Evolutionary conservation across 2,888 invertebrate species (phyloP).

Genomic region (Ariolimax columbianus): DNA sequence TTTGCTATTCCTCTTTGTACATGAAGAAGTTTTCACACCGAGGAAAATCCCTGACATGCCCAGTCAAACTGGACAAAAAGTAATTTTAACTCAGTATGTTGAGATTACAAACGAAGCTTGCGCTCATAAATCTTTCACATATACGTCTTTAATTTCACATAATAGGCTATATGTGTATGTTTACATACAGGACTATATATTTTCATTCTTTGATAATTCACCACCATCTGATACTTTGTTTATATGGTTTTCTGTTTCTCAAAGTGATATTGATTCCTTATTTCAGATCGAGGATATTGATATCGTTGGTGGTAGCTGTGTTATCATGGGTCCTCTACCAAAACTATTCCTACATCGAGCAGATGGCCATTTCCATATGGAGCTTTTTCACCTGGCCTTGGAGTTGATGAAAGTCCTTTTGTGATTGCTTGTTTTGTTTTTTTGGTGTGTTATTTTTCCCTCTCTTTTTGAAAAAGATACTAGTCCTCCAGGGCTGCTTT

Average conservation of each 20-base stretch:
- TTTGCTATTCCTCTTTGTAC: no score
- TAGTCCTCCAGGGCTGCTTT: neutral
- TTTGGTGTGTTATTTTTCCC: neutral
- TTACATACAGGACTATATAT: no score
- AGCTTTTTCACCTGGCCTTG: conserved; percentile 40
- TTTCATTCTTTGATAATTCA: no score
- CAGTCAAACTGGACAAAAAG: no score
- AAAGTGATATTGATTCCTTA: neutral
- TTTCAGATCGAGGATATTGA: conserved; percentile 16
- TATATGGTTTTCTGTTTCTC: neutral
- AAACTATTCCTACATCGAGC: conserved; percentile 47
- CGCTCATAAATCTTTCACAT: no score
- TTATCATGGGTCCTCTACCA: conserved; percentile 30
- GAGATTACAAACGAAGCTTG: no score
- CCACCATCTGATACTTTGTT: no score
- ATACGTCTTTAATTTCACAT: no score
- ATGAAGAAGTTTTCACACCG: no score
- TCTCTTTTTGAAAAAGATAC: neutral
- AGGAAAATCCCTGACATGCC: no score
- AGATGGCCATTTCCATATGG: conserved; percentile 13
- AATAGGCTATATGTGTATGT: no score
- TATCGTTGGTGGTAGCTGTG: conserved; percentile 30
- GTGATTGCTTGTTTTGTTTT: neutral
- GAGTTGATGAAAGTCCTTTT: conserved; percentile 26
- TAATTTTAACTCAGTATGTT: no score